Evolutionary conservation across 1,140 invertebrate species (phyloP), one percentile per base, ranked within the genome.

Genomic region (Solenopsis invicta): DNA sequence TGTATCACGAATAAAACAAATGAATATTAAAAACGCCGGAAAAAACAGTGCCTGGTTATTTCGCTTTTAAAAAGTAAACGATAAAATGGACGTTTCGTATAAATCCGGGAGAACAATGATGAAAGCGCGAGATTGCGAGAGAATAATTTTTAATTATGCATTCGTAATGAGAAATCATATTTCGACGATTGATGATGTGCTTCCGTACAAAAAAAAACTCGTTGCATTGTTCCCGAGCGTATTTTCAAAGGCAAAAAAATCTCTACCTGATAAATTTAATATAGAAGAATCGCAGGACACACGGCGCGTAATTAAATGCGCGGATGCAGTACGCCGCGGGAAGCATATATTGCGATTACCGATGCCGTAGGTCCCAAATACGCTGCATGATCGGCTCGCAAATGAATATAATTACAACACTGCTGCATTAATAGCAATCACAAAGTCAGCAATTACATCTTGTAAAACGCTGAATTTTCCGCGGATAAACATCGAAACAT

Each of bases 331-430:
- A 24, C 16, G 1, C 21, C 41, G 45, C 59, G 12, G 10, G 69
- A 61, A 54, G 12, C 8, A 12, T n/a, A 29, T 37, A 34, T 72
- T 78, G n/a, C 67, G 72, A 88, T 88, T 66, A 29, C 45, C n/a
- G 10, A 64, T 45, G 64, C 34, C 29, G 29, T 29, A 29, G 29
- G 41, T 24, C n/a, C 18, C 18, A 10, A 72, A 78, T 45, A 21
- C 67, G 34, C 16, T 34, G 10, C 52, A 29, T 24, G 41, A 71
- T 78, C 52, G 50, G 48, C 10, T 74, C 45, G 67, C 29, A 64
- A 66, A 85, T 78, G 62, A 87, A 86, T 59, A 75, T 75, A 52
- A 76, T 88, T 52, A n/a, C 13, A 18, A n/a, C 59, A 45, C 29
- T 12, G 66, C n/a, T 37, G 41, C 64, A 67, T 71, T 80, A 78